phyloP scores from a whole-genome alignment of 35 echinoderm and acorn worm species.

The Lytechinus pictus region DNA sequence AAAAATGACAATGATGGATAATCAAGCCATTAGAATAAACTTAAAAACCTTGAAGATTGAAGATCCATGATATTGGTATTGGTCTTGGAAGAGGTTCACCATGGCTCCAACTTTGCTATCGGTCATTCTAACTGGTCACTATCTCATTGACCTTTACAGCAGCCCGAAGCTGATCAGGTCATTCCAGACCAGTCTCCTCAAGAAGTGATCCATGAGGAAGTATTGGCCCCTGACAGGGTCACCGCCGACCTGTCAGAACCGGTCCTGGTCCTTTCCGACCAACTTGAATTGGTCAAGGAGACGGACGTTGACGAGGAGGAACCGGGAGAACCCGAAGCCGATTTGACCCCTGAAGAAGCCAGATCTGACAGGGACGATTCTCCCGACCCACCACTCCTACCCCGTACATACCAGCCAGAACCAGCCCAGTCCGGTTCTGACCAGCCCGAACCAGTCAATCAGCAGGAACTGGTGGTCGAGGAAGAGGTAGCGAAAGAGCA shows the following conservation, averaged over 20 bases:
- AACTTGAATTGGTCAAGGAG: not conserved
- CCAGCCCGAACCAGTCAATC: not conserved
- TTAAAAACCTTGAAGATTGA: no score
- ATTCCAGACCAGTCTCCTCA: not conserved
- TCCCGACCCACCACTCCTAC: not conserved
- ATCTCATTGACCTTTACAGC: conserved; percentile 25
- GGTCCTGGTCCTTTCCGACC: not conserved
- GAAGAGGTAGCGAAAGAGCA: not conserved
- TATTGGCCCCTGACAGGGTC: conserved; percentile 7
- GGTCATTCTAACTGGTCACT: not conserved
- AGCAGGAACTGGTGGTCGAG: not conserved
- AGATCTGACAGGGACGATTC: not conserved
- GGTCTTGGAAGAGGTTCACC: not conserved
- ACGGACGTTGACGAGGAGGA: not conserved
- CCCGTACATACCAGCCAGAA: not conserved
- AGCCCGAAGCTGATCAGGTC: conserved; percentile 44
- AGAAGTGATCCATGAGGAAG: not conserved
- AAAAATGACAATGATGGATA: no score
- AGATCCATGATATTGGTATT: not conserved
- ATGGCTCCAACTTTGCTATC: not conserved
- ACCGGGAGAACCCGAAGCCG: not conserved
- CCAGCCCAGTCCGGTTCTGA: conserved; percentile 18
- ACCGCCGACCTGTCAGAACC: not conserved
- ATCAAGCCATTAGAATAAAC: no score
- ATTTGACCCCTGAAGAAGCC: not conserved